phyloP scores from a whole-genome alignment of 2,113 vertebrate species.

The Rhinolophus sinicus region DNA sequence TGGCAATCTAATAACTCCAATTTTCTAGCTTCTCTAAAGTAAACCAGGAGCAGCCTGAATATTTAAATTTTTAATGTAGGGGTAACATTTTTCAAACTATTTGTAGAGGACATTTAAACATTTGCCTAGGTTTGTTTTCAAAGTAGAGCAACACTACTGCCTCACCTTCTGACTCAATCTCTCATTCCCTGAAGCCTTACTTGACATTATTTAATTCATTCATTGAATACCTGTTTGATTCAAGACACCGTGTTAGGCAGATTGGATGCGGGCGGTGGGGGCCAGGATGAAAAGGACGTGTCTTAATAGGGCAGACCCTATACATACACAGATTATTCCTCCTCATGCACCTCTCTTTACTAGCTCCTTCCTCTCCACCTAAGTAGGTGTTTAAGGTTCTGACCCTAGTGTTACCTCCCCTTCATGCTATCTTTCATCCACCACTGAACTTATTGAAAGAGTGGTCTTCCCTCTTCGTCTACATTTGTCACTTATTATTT shows the following conservation, averaged over 20 bases:
- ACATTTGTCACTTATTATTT: background rate
- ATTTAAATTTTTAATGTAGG: background rate
- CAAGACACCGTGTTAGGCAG: background rate
- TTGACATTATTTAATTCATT: background rate
- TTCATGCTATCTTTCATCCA: background rate
- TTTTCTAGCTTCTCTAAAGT: conserved; percentile 2
- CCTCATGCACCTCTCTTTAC: background rate
- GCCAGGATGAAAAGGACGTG: background rate
- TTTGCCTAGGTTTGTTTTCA: background rate
- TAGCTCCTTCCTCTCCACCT: background rate
- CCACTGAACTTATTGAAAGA: background rate
- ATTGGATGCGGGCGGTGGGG: too few relatives aligned
- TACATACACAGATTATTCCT: background rate
- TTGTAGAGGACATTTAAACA: background rate
- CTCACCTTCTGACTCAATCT: background rate
- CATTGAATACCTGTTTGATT: background rate
- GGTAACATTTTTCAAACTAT: background rate
- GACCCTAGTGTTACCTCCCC: background rate
- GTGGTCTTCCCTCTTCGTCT: background rate
- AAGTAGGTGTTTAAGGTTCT: background rate
- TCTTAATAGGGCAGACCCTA: background rate
- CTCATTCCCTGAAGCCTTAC: background rate
- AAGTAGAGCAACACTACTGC: background rate
- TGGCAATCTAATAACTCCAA: background rate
- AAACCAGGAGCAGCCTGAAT: conserved; percentile 1